A percentile compares a stretch with the other conserved stretches of the same genome.
These are phyloP conservation scores for Catharus ustulatus DNA, from an alignment of 2,797 vertebrate species.

Conservation along the genomic window DNA sequence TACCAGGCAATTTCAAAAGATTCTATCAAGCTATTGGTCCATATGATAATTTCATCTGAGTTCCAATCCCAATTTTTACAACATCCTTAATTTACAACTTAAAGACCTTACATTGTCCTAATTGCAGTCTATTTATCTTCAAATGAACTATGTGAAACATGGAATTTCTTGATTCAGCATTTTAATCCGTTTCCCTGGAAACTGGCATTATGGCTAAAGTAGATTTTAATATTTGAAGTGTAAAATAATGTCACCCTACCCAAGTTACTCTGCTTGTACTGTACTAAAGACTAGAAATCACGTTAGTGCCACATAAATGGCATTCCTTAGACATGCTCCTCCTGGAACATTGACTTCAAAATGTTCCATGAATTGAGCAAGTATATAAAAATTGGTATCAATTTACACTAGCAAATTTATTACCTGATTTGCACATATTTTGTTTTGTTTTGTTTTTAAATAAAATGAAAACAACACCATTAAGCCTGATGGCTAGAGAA, in stretches of 20 bases:
- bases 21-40: not conserved
- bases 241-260: not conserved
- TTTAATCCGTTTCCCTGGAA: not conserved
- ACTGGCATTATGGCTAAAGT: not conserved
- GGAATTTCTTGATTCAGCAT: not conserved
- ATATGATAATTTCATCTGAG: not conserved
- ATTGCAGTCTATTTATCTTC: not conserved
- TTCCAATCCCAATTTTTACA: not conserved
- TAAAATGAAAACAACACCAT: accelerated
- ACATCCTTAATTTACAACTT: not conserved
- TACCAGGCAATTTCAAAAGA: not conserved
- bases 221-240: not conserved
- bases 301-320: not conserved
- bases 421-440: not conserved
- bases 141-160: not conserved
- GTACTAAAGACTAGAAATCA: not conserved
- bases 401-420: not conserved
- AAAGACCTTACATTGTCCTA: not conserved
- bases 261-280: not conserved
- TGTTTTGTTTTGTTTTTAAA: not conserved
- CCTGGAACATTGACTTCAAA: not conserved
- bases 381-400: not conserved
- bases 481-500: not conserved
- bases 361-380: not conserved
- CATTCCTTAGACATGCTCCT: not conserved